phyloP scores from a whole-genome alignment of 2,797 vertebrate species.

The Mus caroli region DNA sequence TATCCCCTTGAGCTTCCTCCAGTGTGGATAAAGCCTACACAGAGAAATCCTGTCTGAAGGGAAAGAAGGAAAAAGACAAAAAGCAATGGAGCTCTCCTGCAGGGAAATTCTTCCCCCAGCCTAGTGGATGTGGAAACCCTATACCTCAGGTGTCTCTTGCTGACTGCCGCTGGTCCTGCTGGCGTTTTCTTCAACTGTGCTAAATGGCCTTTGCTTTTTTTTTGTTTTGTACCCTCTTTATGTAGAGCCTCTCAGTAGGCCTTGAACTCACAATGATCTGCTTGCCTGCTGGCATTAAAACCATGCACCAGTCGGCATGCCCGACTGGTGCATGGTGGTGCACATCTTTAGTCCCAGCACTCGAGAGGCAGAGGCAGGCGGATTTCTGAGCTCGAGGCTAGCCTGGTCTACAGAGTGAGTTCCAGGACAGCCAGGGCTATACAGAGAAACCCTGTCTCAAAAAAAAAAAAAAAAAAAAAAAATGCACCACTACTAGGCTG shows the following conservation, averaged over 20 bases:
- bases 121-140: too few species aligned
- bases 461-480: too few species aligned
- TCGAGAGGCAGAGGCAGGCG: too few species aligned
- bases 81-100: neutral
- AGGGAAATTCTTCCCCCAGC: neutral
- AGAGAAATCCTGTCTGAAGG: neutral
- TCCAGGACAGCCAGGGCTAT: too few species aligned
- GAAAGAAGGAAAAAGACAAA: neutral
- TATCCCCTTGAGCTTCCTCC: neutral
- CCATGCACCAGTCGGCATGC: neutral
- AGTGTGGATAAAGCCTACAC: neutral
- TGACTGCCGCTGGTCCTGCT: neutral
- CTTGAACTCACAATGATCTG: neutral
- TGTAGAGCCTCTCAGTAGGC: neutral
- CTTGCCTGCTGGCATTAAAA: neutral
- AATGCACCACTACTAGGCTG: too few species aligned
- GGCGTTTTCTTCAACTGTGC: neutral
- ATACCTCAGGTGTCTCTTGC: neutral
- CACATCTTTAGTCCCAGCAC: too few species aligned
- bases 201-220: neutral
- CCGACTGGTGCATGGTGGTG: too few species aligned
- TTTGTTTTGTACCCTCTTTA: neutral
- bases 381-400: too few species aligned
- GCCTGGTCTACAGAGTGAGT: too few species aligned
- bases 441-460: too few species aligned